Conservation (phyloP, 1,140 invertebrate species). For the Cydia fagiglandana region DNA sequence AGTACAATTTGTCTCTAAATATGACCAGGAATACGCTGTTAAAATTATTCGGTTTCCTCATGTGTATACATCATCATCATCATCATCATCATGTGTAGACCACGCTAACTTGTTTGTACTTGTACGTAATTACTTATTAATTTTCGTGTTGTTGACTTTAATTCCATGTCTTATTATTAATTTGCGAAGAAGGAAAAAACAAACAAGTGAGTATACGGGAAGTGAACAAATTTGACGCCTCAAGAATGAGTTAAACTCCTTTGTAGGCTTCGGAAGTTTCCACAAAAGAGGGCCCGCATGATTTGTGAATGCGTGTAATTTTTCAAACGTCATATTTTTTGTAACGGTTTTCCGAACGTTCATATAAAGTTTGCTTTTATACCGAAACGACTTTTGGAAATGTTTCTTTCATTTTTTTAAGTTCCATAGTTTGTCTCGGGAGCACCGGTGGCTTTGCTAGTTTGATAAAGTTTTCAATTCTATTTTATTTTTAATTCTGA, state of each 20-base stretch:
- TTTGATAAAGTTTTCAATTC: slow-evolving; percentile 46
- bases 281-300: slow-evolving; percentile 74
- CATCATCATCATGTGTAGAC: too few species aligned
- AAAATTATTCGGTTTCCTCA: too few species aligned
- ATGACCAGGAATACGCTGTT: too few species aligned
- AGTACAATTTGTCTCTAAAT: too few species aligned
- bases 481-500: too few species aligned
- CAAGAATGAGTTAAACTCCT: slow-evolving; percentile 73
- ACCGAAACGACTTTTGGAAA: slow-evolving; percentile 65
- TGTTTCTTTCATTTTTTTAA: slow-evolving; percentile 69
- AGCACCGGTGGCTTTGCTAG: slow-evolving; percentile 49
- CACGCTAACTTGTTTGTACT: neutral
- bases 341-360: slow-evolving; percentile 68
- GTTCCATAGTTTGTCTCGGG: slow-evolving; percentile 66
- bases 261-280: slow-evolving; percentile 70
- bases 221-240: slow-evolving; percentile 57
- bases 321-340: slow-evolving; percentile 79
- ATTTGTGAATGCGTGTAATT: slow-evolving; percentile 79
- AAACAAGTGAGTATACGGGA: slow-evolving; percentile 50
- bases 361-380: slow-evolving; percentile 75
- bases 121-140: too few species aligned
- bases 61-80: too few species aligned
- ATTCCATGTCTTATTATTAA: too few species aligned
- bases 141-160: too few species aligned
- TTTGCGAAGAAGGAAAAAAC: slow-evolving; percentile 41